Conservation (phyloP, 2,797 vertebrate genomes). For the Antennarius maculatus region DNA sequence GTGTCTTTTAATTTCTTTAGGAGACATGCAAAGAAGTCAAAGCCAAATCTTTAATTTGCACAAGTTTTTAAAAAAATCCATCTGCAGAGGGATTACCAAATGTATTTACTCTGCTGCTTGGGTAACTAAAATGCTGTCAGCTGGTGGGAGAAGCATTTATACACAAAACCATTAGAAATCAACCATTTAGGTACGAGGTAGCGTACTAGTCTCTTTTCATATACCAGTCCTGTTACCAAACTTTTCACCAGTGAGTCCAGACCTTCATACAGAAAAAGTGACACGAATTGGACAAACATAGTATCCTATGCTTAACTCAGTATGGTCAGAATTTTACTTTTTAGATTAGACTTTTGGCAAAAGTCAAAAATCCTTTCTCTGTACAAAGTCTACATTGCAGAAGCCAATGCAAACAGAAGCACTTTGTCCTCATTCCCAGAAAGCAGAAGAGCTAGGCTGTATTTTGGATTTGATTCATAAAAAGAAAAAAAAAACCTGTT, state of each 20-base stretch:
- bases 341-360: not conserved
- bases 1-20: constrained; percentile 32
- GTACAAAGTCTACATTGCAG: not conserved
- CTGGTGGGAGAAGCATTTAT: constrained; percentile 15
- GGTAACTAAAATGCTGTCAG: constrained; percentile 25
- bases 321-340: not conserved
- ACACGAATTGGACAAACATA: constrained; percentile 1
- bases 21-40: constrained; percentile 10
- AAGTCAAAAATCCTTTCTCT: not conserved
- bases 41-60: constrained; percentile 19
- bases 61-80: constrained; percentile 15
- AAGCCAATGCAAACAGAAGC: not conserved
- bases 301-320: not conserved
- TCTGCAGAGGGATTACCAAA: constrained; percentile 11
- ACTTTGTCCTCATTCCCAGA: not conserved
- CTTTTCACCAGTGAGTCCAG: too few relatives aligned
- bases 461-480: not conserved
- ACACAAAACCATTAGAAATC: constrained; percentile 4
- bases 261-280: not conserved
- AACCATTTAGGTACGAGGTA: too few relatives aligned
- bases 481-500: not conserved
- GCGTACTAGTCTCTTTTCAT: too few relatives aligned
- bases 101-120: constrained; percentile 21
- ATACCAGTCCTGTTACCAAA: too few relatives aligned
- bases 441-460: not conserved